Percentiles rank a stretch among this genome's conserved stretches.
phyloP scores from a whole-genome alignment of 2,888 invertebrate species.

The Panopea generosa region DNA sequence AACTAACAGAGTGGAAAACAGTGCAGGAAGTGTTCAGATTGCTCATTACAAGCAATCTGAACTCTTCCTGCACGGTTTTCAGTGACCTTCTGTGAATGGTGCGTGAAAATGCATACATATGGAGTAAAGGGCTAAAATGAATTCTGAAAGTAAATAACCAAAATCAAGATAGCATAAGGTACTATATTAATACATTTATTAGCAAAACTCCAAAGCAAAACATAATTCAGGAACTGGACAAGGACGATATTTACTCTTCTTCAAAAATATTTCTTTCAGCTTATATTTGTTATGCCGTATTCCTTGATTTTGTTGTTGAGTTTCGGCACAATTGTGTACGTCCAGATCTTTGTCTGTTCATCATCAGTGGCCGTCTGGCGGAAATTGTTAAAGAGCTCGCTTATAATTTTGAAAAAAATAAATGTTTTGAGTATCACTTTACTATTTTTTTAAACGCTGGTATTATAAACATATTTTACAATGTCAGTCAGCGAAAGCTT shows the following conservation, averaged over 20 bases:
- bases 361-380: background rate
- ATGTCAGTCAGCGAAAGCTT: conserved; percentile 2
- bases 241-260: background rate
- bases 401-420: background rate
- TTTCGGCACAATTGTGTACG: conserved; percentile 10
- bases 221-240: background rate
- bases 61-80: too few species aligned
- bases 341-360: conserved; percentile 6
- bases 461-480: conserved; percentile 1
- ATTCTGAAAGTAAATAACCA: conserved; percentile 3
- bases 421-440: conserved; percentile 1
- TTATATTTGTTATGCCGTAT: conserved; percentile 14
- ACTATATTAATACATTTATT: conserved; percentile 1
- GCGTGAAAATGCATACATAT: too few species aligned
- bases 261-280: background rate
- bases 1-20: too few species aligned
- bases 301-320: conserved; percentile 15
- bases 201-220: background rate
- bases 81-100: too few species aligned
- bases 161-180: background rate
- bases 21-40: too few species aligned
- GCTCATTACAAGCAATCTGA: too few species aligned
- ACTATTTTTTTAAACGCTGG: background rate
- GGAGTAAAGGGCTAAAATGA: too few species aligned
- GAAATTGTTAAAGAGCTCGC: conserved; percentile 1